These are phyloP conservation scores for Brachypteracias leptosomus DNA, from an alignment of 2,113 vertebrate species.

Conservation along the genomic window DNA sequence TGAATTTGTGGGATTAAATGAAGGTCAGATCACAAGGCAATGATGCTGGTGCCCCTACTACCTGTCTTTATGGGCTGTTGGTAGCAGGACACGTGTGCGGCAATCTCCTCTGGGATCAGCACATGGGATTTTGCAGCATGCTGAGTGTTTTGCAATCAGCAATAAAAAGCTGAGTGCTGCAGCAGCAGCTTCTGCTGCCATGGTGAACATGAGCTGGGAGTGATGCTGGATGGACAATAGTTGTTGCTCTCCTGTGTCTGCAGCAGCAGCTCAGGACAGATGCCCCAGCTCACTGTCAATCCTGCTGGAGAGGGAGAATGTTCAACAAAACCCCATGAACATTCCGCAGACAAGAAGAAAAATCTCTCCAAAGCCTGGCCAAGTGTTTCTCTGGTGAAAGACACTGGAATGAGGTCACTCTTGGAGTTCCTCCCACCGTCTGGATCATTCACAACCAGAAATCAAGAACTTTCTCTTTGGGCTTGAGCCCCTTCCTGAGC, in stretches of 20 bases:
- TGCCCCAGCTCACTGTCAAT: neutral
- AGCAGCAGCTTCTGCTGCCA: neutral
- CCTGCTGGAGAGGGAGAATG: neutral
- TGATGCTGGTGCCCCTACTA: neutral
- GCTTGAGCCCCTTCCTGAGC: neutral
- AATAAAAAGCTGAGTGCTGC: neutral
- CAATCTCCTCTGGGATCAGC: neutral
- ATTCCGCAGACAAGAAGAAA: neutral
- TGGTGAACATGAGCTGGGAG: neutral
- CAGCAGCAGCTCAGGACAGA: neutral
- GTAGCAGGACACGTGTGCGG: neutral
- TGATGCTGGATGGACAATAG: neutral
- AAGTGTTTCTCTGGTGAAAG: conserved; percentile 3
- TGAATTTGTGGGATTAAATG: neutral
- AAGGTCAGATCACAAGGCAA: neutral
- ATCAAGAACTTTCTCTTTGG: neutral
- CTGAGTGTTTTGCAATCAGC: neutral
- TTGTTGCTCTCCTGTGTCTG: neutral
- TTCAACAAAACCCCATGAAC: neutral
- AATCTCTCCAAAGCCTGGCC: neutral
- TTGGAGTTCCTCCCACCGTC: conserved; percentile 4
- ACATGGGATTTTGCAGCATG: neutral
- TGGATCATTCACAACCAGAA: neutral
- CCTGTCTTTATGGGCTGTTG: neutral
- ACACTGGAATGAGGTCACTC: neutral